Conservation (phyloP, 2,888 invertebrate species). For the Acrobasis consociella region DNA sequence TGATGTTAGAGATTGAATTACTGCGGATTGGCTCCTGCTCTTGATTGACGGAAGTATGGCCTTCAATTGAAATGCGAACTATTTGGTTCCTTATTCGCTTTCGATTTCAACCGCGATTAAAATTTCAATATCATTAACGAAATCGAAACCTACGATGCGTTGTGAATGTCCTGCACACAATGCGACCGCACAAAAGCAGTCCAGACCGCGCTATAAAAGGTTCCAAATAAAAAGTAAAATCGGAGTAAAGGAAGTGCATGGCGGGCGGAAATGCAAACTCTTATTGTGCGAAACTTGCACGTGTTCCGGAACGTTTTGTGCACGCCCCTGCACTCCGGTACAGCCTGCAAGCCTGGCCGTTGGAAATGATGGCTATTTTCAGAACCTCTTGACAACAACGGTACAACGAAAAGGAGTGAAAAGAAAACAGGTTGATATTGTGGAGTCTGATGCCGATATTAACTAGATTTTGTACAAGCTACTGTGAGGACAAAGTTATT, state of each 20-base stretch:
- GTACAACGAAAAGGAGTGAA: background rate
- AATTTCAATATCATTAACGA: constrained; percentile 79
- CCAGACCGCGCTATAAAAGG: constrained; percentile 74
- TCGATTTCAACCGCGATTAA: constrained; percentile 73
- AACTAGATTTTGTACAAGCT: no score
- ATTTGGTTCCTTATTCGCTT: constrained; percentile 55
- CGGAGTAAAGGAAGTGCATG: constrained; percentile 79
- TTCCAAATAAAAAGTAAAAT: constrained; percentile 78
- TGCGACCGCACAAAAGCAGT: constrained; percentile 63
- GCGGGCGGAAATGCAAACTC: constrained; percentile 81
- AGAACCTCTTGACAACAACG: constrained; percentile 38
- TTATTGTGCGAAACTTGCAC: constrained; percentile 79
- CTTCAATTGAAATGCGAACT: constrained; percentile 40
- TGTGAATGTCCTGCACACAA: constrained; percentile 76
- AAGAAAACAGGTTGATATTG: constrained; percentile 5
- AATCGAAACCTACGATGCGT: constrained; percentile 81
- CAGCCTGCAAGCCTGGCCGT: constrained; percentile 55
- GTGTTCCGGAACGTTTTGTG: constrained; percentile 79
- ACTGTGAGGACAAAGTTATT: no score
- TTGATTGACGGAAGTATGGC: constrained; percentile 21
- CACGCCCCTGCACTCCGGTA: constrained; percentile 57
- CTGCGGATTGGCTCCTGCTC: constrained; percentile 27
- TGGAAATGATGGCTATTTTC: constrained; percentile 56
- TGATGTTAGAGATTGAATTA: constrained; percentile 48
- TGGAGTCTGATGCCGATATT: background rate